Evolutionary conservation across 2,113 vertebrate species (phyloP).

Genomic region (Silurus asotus): DNA sequence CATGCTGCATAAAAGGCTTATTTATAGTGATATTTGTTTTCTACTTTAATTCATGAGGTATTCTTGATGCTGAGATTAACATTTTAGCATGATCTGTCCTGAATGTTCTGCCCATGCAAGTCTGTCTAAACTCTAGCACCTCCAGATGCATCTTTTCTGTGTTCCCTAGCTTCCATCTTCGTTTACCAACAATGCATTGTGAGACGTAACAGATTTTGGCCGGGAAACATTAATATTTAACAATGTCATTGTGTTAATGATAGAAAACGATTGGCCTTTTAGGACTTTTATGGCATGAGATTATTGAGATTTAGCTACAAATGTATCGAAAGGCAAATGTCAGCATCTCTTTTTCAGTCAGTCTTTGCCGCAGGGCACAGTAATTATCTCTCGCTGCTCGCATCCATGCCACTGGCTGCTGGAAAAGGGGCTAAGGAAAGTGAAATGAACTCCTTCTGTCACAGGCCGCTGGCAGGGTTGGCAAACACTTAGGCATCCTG

Average conservation of each 20-base stretch:
- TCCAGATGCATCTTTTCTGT: not conserved
- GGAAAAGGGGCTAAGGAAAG: conserved; percentile 14
- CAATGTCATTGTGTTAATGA: conserved; percentile 2
- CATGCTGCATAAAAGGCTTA: not conserved
- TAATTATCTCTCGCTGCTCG: conserved; percentile 45
- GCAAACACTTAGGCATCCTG: conserved; percentile 1
- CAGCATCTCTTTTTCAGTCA: conserved; percentile 11
- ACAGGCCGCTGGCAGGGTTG: conserved; percentile 31
- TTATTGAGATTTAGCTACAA: conserved; percentile 17
- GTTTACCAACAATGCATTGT: not conserved
- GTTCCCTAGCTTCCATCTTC: not conserved
- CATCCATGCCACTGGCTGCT: conserved; percentile 22
- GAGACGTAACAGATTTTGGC: conserved; percentile 6
- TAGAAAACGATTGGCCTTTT: conserved; percentile 26
- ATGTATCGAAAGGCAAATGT: conserved; percentile 32
- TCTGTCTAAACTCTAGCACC: not conserved
- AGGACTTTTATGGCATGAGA: conserved; percentile 7
- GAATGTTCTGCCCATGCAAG: not conserved
- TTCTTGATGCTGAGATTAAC: not conserved
- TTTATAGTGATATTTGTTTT: too few species aligned
- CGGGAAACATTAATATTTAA: conserved; percentile 5
- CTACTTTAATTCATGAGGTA: too few species aligned
- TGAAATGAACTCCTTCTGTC: conserved; percentile 45
- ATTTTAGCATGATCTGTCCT: not conserved
- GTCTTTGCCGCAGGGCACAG: conserved; percentile 31